phyloP scores from a whole-genome alignment of 2,113 vertebrate species.

The Rallus limicola region DNA sequence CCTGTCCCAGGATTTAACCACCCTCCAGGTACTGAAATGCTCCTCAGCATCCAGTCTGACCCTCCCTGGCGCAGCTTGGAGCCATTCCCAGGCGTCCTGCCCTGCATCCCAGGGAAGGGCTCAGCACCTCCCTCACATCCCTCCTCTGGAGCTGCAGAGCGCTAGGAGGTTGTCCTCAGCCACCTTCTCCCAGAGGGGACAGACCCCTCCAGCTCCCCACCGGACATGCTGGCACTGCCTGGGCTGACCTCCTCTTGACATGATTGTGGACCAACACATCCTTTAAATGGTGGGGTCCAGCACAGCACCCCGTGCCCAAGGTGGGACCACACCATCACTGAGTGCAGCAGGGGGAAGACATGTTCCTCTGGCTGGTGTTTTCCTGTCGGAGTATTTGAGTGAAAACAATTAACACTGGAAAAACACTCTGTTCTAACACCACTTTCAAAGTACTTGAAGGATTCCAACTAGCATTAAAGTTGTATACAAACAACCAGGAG shows the following conservation, averaged over 20 bases:
- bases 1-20: background rate
- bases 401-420: background rate
- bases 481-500: background rate
- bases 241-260: background rate
- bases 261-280: background rate
- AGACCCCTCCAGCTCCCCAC: background rate
- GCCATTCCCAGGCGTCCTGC: background rate
- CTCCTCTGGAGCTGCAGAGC: background rate
- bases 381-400: background rate
- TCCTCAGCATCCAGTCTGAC: background rate
- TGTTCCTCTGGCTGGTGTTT: background rate
- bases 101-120: background rate
- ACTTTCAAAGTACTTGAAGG: background rate
- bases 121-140: background rate
- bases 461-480: background rate
- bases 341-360: rapidly evolving
- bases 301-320: rapidly evolving
- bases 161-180: rapidly evolving
- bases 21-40: background rate
- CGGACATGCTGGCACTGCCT: rapidly evolving
- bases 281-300: background rate
- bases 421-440: background rate
- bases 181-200: background rate
- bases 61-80: background rate
- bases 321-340: rapidly evolving